Evolutionary conservation across 1,140 invertebrate genomes (phyloP), one percentile per base, ranked within the genome.

Genomic region (Mylabris phalerata): DNA sequence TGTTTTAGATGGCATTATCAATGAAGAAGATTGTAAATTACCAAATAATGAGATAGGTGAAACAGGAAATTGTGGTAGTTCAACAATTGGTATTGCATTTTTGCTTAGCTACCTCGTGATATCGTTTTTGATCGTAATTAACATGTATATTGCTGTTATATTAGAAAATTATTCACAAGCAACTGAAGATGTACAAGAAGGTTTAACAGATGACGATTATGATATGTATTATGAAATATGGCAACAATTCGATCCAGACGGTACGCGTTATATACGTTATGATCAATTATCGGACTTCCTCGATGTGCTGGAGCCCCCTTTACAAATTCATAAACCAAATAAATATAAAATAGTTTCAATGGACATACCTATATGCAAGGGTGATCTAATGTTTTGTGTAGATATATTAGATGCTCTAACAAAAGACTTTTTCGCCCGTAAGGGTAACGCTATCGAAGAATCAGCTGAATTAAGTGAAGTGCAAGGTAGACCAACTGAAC

Each of bases 201-300:
- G 95, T 68, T 81, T 98, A 44, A 98, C 95, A 32, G 94, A 97
- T 73, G 95, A 98, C 76, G 95, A 98, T 75, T 98, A 98, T 78
- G 96, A 98, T 74, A 97, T 98, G 93, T 98, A 97, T 78, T 98
- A 98, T 74, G 95, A 98, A 78, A 96, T 98, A 64, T 98, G 96
- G 96, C 94, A 98, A 74, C 88, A 94, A 69, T 98, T 94, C 76
- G 96, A 98, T 78, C 95, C 95, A 0, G 92, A 98, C 70, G 95
- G 95, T 48, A 96, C 94, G 3, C 93, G 98, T 75, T 98, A 96
- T 77, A 97, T 98, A 67, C 83, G 87, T 47, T 95, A 97, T 77
- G 87, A 93, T 67, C 87, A 93, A 74, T 77, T 98, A 47, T 93
- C 92, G 0, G 93, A 97, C 65, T 97, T 98, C 78, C 77, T 98